Evolutionary conservation across 2,797 vertebrate species (phyloP).

Genomic region (Corythornis leucogaster): DNA sequence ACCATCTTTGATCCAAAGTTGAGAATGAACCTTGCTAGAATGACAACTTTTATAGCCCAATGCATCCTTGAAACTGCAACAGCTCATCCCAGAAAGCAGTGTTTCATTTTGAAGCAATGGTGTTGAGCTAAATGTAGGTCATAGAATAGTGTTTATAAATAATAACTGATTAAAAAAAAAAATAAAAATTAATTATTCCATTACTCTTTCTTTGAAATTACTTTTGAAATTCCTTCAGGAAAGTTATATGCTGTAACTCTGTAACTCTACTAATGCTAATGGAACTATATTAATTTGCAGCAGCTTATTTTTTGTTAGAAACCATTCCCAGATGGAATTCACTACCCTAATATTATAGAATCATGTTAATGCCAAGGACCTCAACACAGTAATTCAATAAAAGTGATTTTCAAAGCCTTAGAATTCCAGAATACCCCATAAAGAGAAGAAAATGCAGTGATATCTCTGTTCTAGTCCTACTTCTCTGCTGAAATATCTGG

Average conservation of each 20-base stretch:
- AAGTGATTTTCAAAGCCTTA: background rate
- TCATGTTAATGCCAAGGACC: background rate
- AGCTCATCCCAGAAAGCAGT: background rate
- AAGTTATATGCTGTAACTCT: background rate
- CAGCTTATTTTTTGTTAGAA: conserved; percentile 15
- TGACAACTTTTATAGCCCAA: background rate
- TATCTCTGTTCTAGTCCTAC: background rate
- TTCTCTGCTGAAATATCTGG: background rate
- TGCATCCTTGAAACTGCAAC: background rate
- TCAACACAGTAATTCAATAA: background rate
- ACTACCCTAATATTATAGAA: background rate
- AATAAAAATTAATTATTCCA: background rate
- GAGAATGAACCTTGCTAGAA: background rate
- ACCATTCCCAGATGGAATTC: background rate
- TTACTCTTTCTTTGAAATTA: background rate
- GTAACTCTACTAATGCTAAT: background rate
- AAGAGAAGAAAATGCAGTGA: background rate
- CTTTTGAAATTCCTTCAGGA: conserved; percentile 2
- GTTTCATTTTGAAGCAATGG: background rate
- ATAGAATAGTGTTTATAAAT: background rate
- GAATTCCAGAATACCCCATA: background rate
- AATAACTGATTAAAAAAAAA: background rate
- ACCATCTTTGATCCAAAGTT: background rate
- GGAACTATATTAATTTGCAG: background rate
- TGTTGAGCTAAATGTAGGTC: background rate